Evolutionary conservation across 2,113 vertebrate species (phyloP).

Genomic region (Sinocyclocheilus grahami): DNA sequence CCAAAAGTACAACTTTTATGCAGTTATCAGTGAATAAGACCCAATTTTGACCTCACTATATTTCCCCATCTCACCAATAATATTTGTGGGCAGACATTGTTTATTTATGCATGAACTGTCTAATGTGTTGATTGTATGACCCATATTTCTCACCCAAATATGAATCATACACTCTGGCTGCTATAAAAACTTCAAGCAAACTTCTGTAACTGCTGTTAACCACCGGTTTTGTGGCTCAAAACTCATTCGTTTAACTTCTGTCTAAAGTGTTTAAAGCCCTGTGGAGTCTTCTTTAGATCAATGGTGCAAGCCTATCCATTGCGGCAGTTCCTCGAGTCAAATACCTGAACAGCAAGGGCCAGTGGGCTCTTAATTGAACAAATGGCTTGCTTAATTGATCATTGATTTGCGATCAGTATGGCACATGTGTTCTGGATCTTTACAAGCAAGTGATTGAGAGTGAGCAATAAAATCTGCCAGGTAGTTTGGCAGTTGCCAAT

Average conservation of each 20-base stretch:
- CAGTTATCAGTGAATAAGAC: neutral
- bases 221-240: neutral
- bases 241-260: neutral
- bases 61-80: neutral
- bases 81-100: conserved; percentile 1
- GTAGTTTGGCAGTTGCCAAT: conserved; percentile 71
- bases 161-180: neutral
- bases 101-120: conserved; percentile 15
- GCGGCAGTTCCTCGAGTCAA: conserved; percentile 70
- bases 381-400: conserved; percentile 82
- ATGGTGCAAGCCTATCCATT: conserved; percentile 74
- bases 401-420: conserved; percentile 80
- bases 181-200: neutral
- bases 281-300: conserved; percentile 64
- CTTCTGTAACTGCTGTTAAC: neutral
- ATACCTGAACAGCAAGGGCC: conserved; percentile 70
- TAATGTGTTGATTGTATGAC: neutral
- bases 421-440: conserved; percentile 76
- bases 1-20: neutral
- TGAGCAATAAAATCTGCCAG: conserved; percentile 72
- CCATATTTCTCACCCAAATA: neutral
- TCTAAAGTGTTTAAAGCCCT: conserved; percentile 68
- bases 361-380: conserved; percentile 74
- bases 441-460: conserved; percentile 75
- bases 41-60: neutral